Percentiles rank a stretch among this genome's conserved stretches.
Conservation (phyloP, 2,888 invertebrate species). For the Hypselothyrea guttata region DNA sequence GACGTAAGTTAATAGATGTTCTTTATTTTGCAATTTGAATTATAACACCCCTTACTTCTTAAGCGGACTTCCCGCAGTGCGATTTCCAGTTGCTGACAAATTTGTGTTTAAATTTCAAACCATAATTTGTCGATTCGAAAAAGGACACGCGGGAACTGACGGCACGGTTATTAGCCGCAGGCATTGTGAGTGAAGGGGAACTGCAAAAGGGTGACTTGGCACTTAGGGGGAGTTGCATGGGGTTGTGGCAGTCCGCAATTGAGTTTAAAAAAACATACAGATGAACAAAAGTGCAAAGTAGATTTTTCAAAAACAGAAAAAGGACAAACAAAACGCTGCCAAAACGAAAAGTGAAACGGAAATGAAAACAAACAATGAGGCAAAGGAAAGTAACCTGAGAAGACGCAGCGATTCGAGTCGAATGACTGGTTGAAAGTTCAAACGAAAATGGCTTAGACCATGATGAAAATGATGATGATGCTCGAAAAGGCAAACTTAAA, state of each 20-base stretch:
- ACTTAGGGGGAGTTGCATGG: slow-evolving; percentile 3
- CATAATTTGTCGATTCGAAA: slow-evolving; percentile 55
- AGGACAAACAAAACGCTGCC: slow-evolving; percentile 48
- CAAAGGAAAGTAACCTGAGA: slow-evolving; percentile 75
- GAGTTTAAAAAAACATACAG: slow-evolving; percentile 46
- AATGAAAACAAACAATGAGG: slow-evolving; percentile 72
- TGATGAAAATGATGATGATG: slow-evolving; percentile 23
- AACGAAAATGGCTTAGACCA: slow-evolving; percentile 45
- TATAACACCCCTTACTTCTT: slow-evolving; percentile 4
- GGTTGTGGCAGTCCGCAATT: slow-evolving; percentile 69
- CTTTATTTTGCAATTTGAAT: too few species aligned
- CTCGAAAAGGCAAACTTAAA: slow-evolving; percentile 6
- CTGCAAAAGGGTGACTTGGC: slow-evolving; percentile 50
- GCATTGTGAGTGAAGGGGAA: slow-evolving; percentile 6
- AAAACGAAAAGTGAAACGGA: slow-evolving; percentile 69
- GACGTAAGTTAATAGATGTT: too few species aligned
- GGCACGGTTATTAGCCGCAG: slow-evolving; percentile 59
- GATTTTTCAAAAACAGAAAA: slow-evolving; percentile 62
- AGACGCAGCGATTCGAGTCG: slow-evolving; percentile 22
- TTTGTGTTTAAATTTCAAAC: slow-evolving; percentile 68
- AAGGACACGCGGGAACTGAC: slow-evolving; percentile 42
- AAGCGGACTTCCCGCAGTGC: slow-evolving; percentile 25
- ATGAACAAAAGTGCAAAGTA: slow-evolving; percentile 35
- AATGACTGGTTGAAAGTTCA: slow-evolving; percentile 46
- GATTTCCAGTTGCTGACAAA: slow-evolving; percentile 49